These are phyloP conservation scores for Myotis myotis DNA, from an alignment of 2,797 vertebrate species.

Conservation along the genomic window DNA sequence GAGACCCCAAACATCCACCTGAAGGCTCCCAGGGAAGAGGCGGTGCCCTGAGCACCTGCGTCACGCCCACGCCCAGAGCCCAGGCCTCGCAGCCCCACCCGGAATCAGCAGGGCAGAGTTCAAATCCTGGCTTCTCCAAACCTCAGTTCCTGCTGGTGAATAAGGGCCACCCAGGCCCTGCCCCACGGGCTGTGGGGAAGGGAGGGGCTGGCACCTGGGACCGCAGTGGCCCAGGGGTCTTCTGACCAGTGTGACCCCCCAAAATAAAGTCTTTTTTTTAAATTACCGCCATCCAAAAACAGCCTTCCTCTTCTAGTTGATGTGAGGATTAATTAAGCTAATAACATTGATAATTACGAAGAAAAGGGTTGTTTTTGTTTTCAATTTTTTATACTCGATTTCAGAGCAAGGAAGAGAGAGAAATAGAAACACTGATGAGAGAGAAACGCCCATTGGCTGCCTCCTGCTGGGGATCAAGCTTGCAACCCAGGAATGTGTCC, in stretches of 20 bases:
- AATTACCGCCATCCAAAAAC: neutral
- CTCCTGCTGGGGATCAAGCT: too few species aligned
- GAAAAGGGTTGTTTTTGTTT: too few species aligned
- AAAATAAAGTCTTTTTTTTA: neutral
- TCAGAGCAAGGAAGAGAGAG: too few species aligned
- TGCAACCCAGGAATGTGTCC: too few species aligned
- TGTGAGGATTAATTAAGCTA: neutral
- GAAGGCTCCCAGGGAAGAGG: neutral
- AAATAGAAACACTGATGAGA: too few species aligned
- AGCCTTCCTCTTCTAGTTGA: neutral
- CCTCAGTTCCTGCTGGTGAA: accelerated
- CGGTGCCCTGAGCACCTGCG: accelerated
- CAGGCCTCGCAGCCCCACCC: accelerated
- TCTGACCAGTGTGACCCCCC: neutral
- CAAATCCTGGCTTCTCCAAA: neutral
- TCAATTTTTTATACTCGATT: too few species aligned
- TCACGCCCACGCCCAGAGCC: accelerated
- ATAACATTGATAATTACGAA: neutral
- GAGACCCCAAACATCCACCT: neutral
- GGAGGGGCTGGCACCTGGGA: accelerated
- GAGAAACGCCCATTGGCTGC: too few species aligned
- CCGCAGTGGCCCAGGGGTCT: neutral
- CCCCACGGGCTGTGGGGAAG: accelerated
- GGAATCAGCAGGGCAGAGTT: neutral
- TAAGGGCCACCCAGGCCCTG: neutral